These are phyloP conservation scores for Danio jaintianensis DNA, from an alignment of 2,797 vertebrate genomes.

Conservation along the genomic window DNA sequence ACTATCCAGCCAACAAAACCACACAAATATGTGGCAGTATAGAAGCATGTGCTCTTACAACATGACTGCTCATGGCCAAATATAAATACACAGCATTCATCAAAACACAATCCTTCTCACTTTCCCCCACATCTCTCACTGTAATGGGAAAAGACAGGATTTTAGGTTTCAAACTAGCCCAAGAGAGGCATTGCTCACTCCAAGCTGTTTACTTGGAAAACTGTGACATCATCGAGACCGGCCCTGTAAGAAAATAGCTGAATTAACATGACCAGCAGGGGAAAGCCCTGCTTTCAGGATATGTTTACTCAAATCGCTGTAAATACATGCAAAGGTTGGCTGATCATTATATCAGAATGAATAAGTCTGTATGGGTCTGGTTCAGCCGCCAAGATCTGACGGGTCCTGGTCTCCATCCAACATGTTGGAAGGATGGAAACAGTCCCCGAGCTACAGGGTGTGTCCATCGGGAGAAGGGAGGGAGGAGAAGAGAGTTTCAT, in stretches of 20 bases:
- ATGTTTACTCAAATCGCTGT: slow-evolving; percentile 21
- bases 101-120: neutral
- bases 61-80: slow-evolving; percentile 7
- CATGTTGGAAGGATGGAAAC: slow-evolving; percentile 12
- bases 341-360: slow-evolving; percentile 35
- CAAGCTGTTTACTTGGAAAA: slow-evolving; percentile 33
- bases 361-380: neutral
- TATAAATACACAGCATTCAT: slow-evolving; percentile 4
- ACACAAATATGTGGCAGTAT: neutral
- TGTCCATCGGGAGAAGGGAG: slow-evolving; percentile 16
- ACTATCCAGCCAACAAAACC: slow-evolving; percentile 3
- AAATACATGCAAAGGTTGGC: slow-evolving; percentile 8
- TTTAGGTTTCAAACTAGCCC: slow-evolving; percentile 18
- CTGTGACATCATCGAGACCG: slow-evolving; percentile 50
- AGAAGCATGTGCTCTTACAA: slow-evolving; percentile 1
- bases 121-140: neutral
- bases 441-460: slow-evolving; percentile 45
- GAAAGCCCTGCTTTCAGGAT: slow-evolving; percentile 45
- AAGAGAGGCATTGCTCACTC: slow-evolving; percentile 21
- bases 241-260: slow-evolving; percentile 35
- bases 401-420: neutral
- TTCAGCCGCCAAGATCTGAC: slow-evolving; percentile 17
- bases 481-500: slow-evolving; percentile 24
- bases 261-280: slow-evolving; percentile 18
- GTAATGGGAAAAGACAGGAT: slow-evolving; percentile 4